These are phyloP conservation scores for Prolemur simus DNA, from an alignment of 2,113 vertebrate genomes.

Conservation along the genomic window DNA sequence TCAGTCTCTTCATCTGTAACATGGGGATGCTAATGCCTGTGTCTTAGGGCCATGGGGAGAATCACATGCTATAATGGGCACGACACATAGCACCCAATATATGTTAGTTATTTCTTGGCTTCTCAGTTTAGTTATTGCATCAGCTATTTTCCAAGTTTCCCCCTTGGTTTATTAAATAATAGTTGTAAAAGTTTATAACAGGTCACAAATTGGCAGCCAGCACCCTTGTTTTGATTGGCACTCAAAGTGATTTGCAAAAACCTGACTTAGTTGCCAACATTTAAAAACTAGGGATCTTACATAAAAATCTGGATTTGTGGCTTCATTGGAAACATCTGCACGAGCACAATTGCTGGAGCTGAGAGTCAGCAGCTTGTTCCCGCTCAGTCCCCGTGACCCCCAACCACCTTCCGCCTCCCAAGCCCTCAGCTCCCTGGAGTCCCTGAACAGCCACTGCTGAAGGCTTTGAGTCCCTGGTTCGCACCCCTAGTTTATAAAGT, in stretches of 20 bases:
- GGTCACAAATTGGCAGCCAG: slow-evolving; percentile 1
- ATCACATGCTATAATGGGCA: no score
- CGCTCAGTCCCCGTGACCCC: not conserved
- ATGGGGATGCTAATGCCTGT: not conserved
- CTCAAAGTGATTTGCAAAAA: slow-evolving; percentile 33
- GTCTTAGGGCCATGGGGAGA: not conserved
- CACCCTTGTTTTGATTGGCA: slow-evolving; percentile 65
- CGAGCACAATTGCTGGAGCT: not conserved
- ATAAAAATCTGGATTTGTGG: slow-evolving; percentile 57
- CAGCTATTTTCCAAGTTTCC: not conserved
- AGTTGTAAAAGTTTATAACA: slow-evolving; percentile 51
- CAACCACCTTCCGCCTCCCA: not conserved
- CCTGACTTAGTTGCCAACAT: slow-evolving; percentile 27
- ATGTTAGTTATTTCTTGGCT: not conserved
- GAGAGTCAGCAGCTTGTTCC: not conserved
- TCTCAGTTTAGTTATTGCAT: slow-evolving; percentile 31
- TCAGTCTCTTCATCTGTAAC: not conserved
- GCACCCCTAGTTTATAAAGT: not conserved
- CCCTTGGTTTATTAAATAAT: slow-evolving; percentile 50
- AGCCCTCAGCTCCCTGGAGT: not conserved
- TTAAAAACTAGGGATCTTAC: slow-evolving; percentile 48
- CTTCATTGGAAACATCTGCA: slow-evolving; percentile 58
- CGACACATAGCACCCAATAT: not conserved
- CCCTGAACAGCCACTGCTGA: not conserved
- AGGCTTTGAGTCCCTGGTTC: not conserved